Evolutionary conservation across 2,797 vertebrate genomes (phyloP), one percentile per base, ranked within the genome.

Genomic region (Pangasius djambal): DNA sequence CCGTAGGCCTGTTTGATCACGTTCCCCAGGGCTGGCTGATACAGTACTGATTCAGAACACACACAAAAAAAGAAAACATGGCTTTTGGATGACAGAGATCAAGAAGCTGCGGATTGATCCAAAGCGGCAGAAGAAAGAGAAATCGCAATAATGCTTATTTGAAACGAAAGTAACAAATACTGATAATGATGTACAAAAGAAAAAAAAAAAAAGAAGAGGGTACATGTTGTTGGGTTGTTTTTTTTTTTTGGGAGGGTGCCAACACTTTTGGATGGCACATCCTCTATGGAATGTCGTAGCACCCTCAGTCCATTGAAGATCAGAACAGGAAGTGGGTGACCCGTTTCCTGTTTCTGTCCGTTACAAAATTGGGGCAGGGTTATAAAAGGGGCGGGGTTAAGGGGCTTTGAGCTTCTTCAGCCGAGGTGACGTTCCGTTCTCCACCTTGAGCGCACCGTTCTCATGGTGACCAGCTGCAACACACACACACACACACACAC

Each of bases 361-460:
- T 77, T 82, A 57, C 37, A 55, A 50, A 31, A 75, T 81, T 90
- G 92, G 92, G 91, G 87, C 92, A 85, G 90, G n/a, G 81, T 89
- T 95, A 92, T 93, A 91, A 90, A 88, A 91, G 74, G 92, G 92
- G 91, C 87, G 91, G 91, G 90, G 92, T 96, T 98, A 99, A 0
- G 97, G 97, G 1, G 97, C 96, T 92, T 99, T 99, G 91, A 98
- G 96, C 93, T 99, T 99, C 97, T 98, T 99, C 95, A 95, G 97
- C 92, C 98, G 96, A 6, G 97, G 97, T 3, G 97, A 99, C 82
- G 97, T 96, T 91, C 98, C 98, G 0, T 99, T 99, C 95, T 99
- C 98, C 0, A 97, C 96, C 94, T 98, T 99, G 86, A 99, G 95
- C 28, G 98, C 93, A 89, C 98, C 98, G 0, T 99, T 99, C 96